A percentile compares a stretch with the other conserved stretches of the same genome.
Conservation (phyloP, 2,888 invertebrate species). For the Diarsia brunnea region DNA sequence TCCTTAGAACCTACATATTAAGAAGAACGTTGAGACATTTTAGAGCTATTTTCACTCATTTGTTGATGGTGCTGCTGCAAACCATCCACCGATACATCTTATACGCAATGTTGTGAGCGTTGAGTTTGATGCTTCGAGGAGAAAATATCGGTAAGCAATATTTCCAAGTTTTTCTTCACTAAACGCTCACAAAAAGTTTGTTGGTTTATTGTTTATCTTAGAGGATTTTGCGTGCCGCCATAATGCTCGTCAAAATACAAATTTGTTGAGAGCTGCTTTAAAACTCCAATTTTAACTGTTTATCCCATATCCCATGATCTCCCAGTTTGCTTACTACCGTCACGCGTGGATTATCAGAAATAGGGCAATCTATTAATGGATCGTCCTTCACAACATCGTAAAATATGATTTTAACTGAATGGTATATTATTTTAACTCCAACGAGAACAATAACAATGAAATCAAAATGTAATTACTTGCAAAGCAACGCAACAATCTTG, state of each 20-base stretch:
- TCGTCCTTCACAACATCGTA: conserved; percentile 53
- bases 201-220: neutral
- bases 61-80: neutral
- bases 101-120: neutral
- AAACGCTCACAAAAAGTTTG: neutral
- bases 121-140: too few species aligned
- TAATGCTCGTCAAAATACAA: conserved; percentile 5
- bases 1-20: neutral
- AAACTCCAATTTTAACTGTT: conserved; percentile 7
- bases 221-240: neutral
- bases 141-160: too few species aligned
- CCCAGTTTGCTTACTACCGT: conserved; percentile 11
- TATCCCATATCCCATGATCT: conserved; percentile 7
- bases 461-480: conserved; percentile 65
- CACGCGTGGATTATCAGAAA: conserved; percentile 31
- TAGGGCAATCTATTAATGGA: conserved; percentile 51
- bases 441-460: conserved; percentile 64
- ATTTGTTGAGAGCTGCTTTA: neutral
- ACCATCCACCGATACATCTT: neutral
- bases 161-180: neutral
- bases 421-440: conserved; percentile 42
- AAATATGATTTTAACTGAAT: conserved; percentile 64
- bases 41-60: conserved; percentile 1
- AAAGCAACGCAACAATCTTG: conserved; percentile 61
- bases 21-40: neutral